phyloP scores from a whole-genome alignment of 2,797 vertebrate species.

The Eremophila alpestris region DNA sequence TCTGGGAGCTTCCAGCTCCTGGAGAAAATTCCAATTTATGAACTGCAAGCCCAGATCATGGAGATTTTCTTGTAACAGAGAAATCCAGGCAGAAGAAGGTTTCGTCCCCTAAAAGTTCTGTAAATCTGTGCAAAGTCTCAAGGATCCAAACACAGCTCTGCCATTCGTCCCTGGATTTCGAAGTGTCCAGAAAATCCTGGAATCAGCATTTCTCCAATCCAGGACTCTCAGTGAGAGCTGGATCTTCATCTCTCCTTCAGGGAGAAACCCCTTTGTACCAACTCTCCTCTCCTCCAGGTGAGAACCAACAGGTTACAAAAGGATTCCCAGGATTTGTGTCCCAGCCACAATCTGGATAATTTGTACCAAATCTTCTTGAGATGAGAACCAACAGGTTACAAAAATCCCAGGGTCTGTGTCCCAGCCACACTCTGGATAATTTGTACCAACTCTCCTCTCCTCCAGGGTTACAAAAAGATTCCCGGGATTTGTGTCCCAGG shows the following conservation, averaged over 20 bases:
- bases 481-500: background rate
- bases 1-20: background rate
- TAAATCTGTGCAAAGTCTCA: background rate
- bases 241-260: background rate
- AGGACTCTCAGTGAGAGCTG: background rate
- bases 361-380: too few relatives aligned
- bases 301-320: too few relatives aligned
- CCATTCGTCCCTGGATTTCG: accelerated
- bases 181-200: background rate
- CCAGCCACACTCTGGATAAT: too few relatives aligned
- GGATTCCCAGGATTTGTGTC: too few relatives aligned
- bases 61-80: too few relatives aligned
- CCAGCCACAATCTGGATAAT: too few relatives aligned
- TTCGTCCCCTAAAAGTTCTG: background rate
- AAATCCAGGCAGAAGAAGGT: too few relatives aligned
- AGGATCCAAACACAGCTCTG: accelerated
- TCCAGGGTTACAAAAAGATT: background rate
- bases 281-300: too few relatives aligned
- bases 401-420: too few relatives aligned
- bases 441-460: background rate
- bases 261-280: too few relatives aligned
- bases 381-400: too few relatives aligned
- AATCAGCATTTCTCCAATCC: accelerated
- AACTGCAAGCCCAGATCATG: background rate
- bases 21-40: background rate